A percentile compares a stretch with the other conserved stretches of the same genome.
Conservation (phyloP, 2,888 invertebrate genomes). For the Lottia gigantea region DNA sequence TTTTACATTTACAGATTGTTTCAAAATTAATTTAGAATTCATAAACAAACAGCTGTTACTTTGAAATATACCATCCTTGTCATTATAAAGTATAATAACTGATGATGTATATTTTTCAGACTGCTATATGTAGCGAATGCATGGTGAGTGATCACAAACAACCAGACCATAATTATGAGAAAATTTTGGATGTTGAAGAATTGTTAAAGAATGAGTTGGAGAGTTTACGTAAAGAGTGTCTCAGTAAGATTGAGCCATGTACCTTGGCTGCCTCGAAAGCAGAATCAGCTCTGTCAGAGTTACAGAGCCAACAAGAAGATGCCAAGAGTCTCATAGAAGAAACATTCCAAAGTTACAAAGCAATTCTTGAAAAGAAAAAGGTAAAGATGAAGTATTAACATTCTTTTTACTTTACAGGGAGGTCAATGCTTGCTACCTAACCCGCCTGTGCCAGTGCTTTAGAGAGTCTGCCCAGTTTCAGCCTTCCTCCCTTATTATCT, state of each 20-base stretch:
- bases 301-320: constrained; percentile 87
- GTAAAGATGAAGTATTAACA: constrained; percentile 31
- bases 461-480: too few relatives aligned
- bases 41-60: too few relatives aligned
- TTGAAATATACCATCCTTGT: too few relatives aligned
- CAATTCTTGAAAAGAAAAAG: constrained; percentile 80
- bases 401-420: too few relatives aligned
- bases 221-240: constrained; percentile 80
- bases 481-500: too few relatives aligned
- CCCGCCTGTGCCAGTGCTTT: too few relatives aligned
- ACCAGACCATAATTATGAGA: constrained; percentile 84
- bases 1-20: too few relatives aligned
- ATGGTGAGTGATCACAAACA: constrained; percentile 84
- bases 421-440: too few relatives aligned
- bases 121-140: constrained; percentile 89
- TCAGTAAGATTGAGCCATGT: constrained; percentile 80
- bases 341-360: constrained; percentile 73
- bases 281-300: constrained; percentile 83
- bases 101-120: constrained; percentile 69
- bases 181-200: constrained; percentile 82
- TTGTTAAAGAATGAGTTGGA: constrained; percentile 82
- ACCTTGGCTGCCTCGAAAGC: constrained; percentile 81
- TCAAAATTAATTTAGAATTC: too few relatives aligned
- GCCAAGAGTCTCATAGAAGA: constrained; percentile 80
- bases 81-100: too few relatives aligned